Percentiles rank a stretch among this genome's conserved stretches.
phyloP scores from a whole-genome alignment of 2,797 vertebrate species.

The Octomys mimax region DNA sequence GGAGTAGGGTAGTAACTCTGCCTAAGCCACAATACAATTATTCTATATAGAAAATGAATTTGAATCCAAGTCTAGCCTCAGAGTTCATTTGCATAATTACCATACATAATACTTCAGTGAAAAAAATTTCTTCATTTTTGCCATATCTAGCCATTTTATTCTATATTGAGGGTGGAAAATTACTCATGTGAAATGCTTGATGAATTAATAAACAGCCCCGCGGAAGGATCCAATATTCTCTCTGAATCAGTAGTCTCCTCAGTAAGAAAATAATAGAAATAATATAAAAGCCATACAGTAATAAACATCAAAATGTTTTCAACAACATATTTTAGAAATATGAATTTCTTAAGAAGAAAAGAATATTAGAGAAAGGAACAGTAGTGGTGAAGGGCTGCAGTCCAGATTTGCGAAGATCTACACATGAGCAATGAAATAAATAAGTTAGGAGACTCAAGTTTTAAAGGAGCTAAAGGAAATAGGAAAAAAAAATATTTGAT shows the following conservation, averaged over 20 bases:
- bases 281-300: background rate
- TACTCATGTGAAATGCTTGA: background rate
- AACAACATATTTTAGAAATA: background rate
- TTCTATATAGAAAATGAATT: background rate
- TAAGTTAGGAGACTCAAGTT: background rate
- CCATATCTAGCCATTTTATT: background rate
- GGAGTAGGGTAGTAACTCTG: background rate
- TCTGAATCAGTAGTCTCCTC: background rate
- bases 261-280: background rate
- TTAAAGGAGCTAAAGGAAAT: background rate
- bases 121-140: background rate
- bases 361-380: background rate
- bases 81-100: background rate
- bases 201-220: background rate
- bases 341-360: background rate
- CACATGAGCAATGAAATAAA: background rate
- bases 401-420: too few relatives aligned
- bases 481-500: background rate
- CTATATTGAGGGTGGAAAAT: background rate
- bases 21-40: background rate
- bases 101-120: background rate
- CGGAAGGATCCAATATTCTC: background rate
- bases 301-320: background rate
- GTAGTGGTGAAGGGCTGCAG: background rate
- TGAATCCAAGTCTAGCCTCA: background rate